phyloP scores from a whole-genome alignment of 2,113 vertebrate genomes.

The Cygnus buccinator region DNA sequence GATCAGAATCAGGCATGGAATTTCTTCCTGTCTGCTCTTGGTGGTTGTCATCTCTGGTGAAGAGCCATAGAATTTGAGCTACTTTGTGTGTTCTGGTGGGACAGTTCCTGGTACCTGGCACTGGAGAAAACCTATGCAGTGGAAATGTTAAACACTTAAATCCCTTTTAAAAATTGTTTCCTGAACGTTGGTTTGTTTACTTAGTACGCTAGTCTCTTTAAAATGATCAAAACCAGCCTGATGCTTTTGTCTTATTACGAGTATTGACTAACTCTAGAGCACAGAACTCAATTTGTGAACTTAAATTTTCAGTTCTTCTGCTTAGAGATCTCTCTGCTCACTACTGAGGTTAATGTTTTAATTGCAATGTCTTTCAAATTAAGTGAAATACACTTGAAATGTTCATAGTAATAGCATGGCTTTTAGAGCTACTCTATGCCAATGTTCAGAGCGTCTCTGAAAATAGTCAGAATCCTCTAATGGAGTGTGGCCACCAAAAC shows the following conservation, averaged over 20 bases:
- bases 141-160: neutral
- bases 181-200: neutral
- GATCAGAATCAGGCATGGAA: neutral
- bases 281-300: neutral
- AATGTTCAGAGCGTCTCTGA: neutral
- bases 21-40: neutral
- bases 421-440: neutral
- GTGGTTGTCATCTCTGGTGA: neutral
- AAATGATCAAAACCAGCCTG: fast-evolving
- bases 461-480: neutral
- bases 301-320: neutral
- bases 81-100: neutral
- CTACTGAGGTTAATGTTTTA: neutral
- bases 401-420: neutral
- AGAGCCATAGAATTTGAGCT: neutral
- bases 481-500: neutral
- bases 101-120: neutral
- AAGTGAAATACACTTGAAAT: neutral
- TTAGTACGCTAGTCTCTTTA: neutral
- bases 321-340: neutral
- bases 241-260: neutral
- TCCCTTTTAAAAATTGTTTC: neutral
- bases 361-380: neutral
- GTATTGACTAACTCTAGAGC: neutral
- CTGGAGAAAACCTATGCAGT: neutral